Evolutionary conservation across 2,797 vertebrate species (phyloP), one percentile per base, ranked within the genome.

Genomic region (Alfaro cultratus): DNA sequence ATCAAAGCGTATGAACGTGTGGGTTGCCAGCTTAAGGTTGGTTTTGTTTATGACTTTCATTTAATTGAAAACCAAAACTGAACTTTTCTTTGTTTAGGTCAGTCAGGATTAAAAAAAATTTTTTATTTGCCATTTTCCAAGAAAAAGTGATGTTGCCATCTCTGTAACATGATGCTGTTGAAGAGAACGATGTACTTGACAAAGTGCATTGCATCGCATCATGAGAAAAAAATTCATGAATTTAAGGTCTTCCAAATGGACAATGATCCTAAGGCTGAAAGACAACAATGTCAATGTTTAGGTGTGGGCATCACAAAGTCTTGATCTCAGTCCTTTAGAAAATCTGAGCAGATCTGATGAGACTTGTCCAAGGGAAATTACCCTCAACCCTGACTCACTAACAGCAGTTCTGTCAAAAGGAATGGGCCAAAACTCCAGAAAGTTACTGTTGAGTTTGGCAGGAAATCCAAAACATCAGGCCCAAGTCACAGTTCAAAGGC

Each of bases 1-100:
- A 99, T 99, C 92, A 99, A 97, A 94, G 96, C 97, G 29, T 99
- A 99, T 6, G 97, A 99, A 86, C 97, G 96, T 79, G 97, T 98
- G 31, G 97, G 97, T 85, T 98, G 97, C 91, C 98, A 99, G 86
- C 92, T 96, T 70, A 97, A 94, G 96, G 98, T 98, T 86, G 94
- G 95, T 83, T 36, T 80, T 2, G 49, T 34, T 29, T 70, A 29
- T 29, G 10, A 12, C 53, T 2, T 57, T 57, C 53, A 11, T 57
- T 77, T 82, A 26, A 18, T 23, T 23, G 9, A 16, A 47, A 75
- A 68, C 46, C 11, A 8, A 11, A 41, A 21, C 34, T 23, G 4
- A 67, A 11, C 34, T 4, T 26, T 41, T 41, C 4, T 67, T 67
- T 36, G 9, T 39, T 39, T 39, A 21, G 3, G 6, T 23, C 62